phyloP scores from a whole-genome alignment of 2,888 invertebrate genomes.

The Bedellia somnulentella region DNA sequence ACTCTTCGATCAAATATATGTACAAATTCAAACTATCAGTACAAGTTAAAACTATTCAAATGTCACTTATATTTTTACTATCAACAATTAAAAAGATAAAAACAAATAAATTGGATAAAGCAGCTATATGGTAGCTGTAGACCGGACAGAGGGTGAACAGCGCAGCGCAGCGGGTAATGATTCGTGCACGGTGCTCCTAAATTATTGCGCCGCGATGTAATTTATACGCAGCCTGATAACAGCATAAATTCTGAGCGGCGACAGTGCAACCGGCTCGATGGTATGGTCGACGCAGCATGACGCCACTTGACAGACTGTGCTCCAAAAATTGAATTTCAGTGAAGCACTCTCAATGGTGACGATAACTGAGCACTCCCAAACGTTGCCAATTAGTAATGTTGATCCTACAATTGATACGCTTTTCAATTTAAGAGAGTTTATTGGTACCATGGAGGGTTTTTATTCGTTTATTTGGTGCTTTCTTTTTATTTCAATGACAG shows the following conservation, averaged over 20 bases:
- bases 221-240: conserved; percentile 53
- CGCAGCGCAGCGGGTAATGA: conserved; percentile 53
- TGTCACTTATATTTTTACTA: no score
- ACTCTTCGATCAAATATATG: no score
- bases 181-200: conserved; percentile 57
- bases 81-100: no score
- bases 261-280: conserved; percentile 40
- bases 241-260: conserved; percentile 49
- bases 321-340: conserved; percentile 14
- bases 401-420: conserved; percentile 2
- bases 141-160: conserved; percentile 17
- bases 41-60: no score
- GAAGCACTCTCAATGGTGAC: not conserved
- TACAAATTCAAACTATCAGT: no score
- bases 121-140: no score
- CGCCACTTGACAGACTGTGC: conserved; percentile 31
- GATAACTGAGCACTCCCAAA: conserved; percentile 3
- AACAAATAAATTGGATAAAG: no score
- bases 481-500: no score
- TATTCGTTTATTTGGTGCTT: no score
- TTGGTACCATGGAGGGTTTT: not conserved
- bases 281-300: conserved; percentile 42
- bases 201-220: conserved; percentile 52
- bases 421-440: conserved; percentile 1
- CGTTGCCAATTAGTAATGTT: conserved; percentile 6